phyloP scores from a whole-genome alignment of 2,888 invertebrate genomes.

The Brachyopa scutellaris region DNA sequence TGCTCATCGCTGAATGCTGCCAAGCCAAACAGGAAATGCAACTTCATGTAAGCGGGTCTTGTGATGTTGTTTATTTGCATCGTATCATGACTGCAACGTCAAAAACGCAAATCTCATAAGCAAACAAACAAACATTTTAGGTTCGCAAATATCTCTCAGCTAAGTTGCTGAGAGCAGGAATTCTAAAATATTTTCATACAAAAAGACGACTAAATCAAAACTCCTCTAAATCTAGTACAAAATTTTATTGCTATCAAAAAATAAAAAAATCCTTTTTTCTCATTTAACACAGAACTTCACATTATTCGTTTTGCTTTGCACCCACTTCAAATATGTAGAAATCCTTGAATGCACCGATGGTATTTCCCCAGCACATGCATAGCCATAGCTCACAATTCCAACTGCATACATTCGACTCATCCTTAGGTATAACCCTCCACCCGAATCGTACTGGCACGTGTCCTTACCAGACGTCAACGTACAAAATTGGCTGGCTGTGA shows the following conservation, averaged over 20 bases:
- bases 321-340: slow-evolving; percentile 84
- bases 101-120: no score
- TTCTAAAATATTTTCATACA: no score
- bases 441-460: slow-evolving; percentile 84
- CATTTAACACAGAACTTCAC: slow-evolving; percentile 77
- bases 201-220: no score
- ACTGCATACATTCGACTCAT: slow-evolving; percentile 81
- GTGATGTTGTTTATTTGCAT: no score
- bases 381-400: slow-evolving; percentile 84
- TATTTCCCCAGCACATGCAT: slow-evolving; percentile 82
- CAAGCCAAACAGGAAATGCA: no score
- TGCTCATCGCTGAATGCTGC: no score
- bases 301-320: slow-evolving; percentile 80
- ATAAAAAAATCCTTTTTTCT: slow-evolving; percentile 13
- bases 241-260: slow-evolving; percentile 18
- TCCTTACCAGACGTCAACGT: slow-evolving; percentile 82
- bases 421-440: slow-evolving; percentile 83
- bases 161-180: no score
- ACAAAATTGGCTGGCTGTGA: slow-evolving; percentile 81
- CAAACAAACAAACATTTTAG: no score
- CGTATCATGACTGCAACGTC: no score
- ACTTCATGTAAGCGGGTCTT: no score
- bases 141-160: no score
- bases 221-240: neutral
- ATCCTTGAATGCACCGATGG: slow-evolving; percentile 84